Evolutionary conservation across 1,140 invertebrate species (phyloP).

Genomic region (Amphibalanus amphitrite): DNA sequence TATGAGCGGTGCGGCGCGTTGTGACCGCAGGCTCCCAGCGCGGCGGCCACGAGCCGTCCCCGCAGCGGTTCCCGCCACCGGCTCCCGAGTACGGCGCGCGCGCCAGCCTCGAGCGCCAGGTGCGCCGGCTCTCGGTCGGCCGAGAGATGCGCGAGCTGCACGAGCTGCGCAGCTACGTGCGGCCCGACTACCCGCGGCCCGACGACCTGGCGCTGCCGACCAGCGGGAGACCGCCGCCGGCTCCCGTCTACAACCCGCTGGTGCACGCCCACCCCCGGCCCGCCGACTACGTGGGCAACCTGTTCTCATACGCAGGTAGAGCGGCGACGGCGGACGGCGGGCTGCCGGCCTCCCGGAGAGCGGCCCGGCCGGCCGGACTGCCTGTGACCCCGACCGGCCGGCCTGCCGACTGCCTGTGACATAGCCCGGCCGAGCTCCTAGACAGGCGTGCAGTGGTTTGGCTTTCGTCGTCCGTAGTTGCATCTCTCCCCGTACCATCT

Average conservation of each 20-base stretch:
- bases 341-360: no score
- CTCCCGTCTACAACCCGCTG: conserved; percentile 14
- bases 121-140: not conserved
- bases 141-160: conserved; percentile 1
- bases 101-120: conserved; percentile 1
- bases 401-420: no score
- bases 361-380: no score
- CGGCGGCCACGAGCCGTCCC: not conserved
- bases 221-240: conserved; percentile 20
- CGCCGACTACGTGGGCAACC: conserved; percentile 19
- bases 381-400: no score
- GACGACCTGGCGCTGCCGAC: conserved; percentile 16
- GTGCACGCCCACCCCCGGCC: conserved; percentile 6
- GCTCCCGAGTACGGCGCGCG: conserved; percentile 3
- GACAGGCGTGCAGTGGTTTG: no score
- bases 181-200: conserved; percentile 17
- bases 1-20: not conserved
- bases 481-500: no score
- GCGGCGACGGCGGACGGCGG: no score
- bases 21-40: not conserved
- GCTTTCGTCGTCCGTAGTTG: no score
- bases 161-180: conserved; percentile 9
- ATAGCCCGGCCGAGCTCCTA: no score
- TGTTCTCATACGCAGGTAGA: conserved; percentile 19
- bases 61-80: conserved; percentile 1